Evolutionary conservation across 2,888 invertebrate genomes (phyloP), one percentile per base, ranked within the genome.

Genomic region (Rhodophaea formosa): DNA sequence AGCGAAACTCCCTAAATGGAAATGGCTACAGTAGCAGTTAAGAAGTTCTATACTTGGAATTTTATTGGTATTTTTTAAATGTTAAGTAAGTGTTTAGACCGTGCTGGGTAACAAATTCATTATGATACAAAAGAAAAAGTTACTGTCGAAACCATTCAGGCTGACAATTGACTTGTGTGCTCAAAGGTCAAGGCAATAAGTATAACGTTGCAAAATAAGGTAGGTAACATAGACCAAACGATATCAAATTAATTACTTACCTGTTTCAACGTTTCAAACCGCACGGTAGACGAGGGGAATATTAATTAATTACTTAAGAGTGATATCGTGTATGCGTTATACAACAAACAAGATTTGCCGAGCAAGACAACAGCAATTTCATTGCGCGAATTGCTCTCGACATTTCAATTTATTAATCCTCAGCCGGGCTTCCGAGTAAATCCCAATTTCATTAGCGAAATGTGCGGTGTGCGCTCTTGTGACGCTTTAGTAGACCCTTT

Each of bases 381-480:
- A 47, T 47, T 14, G 29, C n/a, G 12, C 7, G 29, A 29, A 47
- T 47, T 47, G 29, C 46, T 46, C 46, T 46, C 16, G 46, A 14
- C 47, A 14, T 30, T 30, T 47, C 14, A 47, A 46, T 46, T 46
- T 29, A 46, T 29, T 46, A n/a, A 23, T 46, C 17, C 1, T 17
- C 45, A 23, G 17, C 23, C 45, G 45, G 12, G 16, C 23, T 44
- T 46, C 46, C 46, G 17, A 45, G 45, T 45, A 45, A 45, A 45
- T 16, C 23, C 3, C 46, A 23, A 46, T 23, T 46, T 46, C 17
- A 23, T 46, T 23, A 46, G 17, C 17, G 17, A 45, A 45, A 45
- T 17, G 45, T 23, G 23, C 5, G 23, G 23, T 23, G 5, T 2
- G 23, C 5, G 23, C 23, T 23, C 23, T 23, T 23, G 23, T 23